phyloP scores from a whole-genome alignment of 2,888 invertebrate species.

The Noctua fimbriata region DNA sequence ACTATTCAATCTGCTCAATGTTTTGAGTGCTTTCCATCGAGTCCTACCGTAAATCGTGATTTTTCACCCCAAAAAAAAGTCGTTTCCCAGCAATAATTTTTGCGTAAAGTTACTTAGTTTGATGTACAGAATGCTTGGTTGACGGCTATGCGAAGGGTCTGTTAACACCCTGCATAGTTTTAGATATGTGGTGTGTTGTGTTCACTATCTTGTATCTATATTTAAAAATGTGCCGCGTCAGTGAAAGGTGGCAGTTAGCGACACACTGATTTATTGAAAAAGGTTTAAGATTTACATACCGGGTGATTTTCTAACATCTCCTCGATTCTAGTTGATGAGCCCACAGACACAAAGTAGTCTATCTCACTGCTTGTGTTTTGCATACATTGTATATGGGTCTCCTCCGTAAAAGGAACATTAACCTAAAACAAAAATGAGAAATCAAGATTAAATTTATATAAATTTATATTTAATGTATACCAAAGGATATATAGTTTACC shows the following conservation, averaged over 20 bases:
- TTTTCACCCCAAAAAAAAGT: no score
- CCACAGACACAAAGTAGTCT: slow-evolving; percentile 95
- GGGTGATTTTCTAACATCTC: slow-evolving; percentile 89
- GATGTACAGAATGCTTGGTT: no score
- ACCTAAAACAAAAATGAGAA: slow-evolving; percentile 83
- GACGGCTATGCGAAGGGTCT: no score
- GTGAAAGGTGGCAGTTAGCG: neutral
- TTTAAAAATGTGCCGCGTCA: neutral
- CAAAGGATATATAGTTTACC: neutral
- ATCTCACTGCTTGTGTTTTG: slow-evolving; percentile 94
- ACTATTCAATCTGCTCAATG: no score
- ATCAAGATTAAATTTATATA: neutral
- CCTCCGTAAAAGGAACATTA: slow-evolving; percentile 92
- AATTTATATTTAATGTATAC: neutral
- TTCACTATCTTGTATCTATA: neutral
- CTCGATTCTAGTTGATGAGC: slow-evolving; percentile 88
- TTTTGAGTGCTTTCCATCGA: no score
- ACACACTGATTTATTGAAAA: neutral
- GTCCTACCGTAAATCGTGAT: no score
- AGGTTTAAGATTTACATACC: slow-evolving; percentile 72
- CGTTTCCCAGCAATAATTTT: no score
- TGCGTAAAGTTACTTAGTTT: no score
- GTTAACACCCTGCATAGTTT: no score
- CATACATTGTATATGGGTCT: slow-evolving; percentile 93
- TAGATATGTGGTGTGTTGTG: no score